Evolutionary conservation across 2,888 invertebrate genomes (phyloP).

Genomic region (Stramonita haemastoma): DNA sequence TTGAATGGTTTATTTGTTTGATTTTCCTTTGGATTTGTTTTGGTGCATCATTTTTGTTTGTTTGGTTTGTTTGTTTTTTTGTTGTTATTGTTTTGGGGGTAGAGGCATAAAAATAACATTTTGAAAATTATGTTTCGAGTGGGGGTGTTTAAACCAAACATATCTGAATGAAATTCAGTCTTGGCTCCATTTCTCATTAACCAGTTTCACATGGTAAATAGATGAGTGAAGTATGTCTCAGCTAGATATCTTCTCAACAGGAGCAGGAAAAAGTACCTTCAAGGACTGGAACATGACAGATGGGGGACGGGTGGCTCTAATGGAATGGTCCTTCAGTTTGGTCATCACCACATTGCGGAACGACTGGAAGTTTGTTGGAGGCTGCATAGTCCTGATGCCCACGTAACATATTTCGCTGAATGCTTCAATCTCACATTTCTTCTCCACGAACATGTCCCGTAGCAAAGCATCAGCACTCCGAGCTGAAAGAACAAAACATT

Average conservation of each 20-base stretch:
- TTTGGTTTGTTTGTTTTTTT: no score
- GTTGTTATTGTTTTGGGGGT: no score
- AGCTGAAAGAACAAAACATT: slow-evolving; percentile 25
- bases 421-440: slow-evolving; percentile 84
- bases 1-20: slow-evolving; percentile 37
- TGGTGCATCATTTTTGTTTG: no score
- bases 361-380: slow-evolving; percentile 82
- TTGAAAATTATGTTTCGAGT: no score
- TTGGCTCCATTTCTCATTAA: no score
- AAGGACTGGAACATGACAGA: slow-evolving; percentile 84
- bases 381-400: slow-evolving; percentile 71
- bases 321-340: slow-evolving; percentile 85
- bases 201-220: no score
- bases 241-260: neutral
- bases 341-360: slow-evolving; percentile 81
- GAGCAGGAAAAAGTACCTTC: slow-evolving; percentile 79
- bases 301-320: slow-evolving; percentile 84
- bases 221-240: no score
- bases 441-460: slow-evolving; percentile 82
- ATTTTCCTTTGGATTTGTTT: no score
- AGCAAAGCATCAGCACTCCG: slow-evolving; percentile 40
- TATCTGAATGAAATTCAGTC: no score
- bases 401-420: slow-evolving; percentile 83
- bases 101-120: no score
- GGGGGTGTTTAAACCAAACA: no score